Base-by-base conservation (phyloP, 2,888 invertebrate genomes). In the Hirtodrosophila confusa region DNA sequence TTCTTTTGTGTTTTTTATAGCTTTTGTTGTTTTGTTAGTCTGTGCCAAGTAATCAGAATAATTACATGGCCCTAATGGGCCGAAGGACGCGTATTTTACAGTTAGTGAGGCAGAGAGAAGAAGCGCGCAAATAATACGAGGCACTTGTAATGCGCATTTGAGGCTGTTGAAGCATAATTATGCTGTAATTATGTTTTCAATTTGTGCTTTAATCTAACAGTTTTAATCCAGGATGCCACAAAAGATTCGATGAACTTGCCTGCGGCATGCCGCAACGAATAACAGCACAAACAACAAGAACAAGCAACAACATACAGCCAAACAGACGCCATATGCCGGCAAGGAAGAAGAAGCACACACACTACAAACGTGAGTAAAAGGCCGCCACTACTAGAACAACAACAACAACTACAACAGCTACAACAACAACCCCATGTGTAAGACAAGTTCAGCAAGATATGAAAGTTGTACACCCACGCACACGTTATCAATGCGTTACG, bases 31-130 rank as follows among this genome's bases (percentile, higher is more conserved):
- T 60, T 27, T 44, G 45, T 53, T 50, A 51, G 65, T 76, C 83
- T 83, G 39, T 43, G 65, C 55, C 75, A 67, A 85, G 82, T 78
- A 82, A 82, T 82, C 82, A 82, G 79, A 82, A 82, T 82, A 87
- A 82, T 82, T 82, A 87, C 82, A 78, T 67, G 72, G 70, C 69
- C 66, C 57, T 86, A 85, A 82, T 87, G 82, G 85, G 44, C 47
- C 60, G 69, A 73, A 82, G 85, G 75, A 61, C 62, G 62, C 60
- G 64, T 56, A 49, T 33, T 73, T 83, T 51, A 54, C 58, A 69
- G 69, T 75, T 70, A 39, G 53, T 55, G 29, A 45, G 24, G 7
- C 4, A 24, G 31, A 37, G 5, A 45, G 10, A 9, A n/a, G 7
- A 31, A 9, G 12, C 5, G 8, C 27, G 31, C 40, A 40, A 12